phyloP scores from a whole-genome alignment of 2,888 invertebrate species.

The Steinernema scapterisci region DNA sequence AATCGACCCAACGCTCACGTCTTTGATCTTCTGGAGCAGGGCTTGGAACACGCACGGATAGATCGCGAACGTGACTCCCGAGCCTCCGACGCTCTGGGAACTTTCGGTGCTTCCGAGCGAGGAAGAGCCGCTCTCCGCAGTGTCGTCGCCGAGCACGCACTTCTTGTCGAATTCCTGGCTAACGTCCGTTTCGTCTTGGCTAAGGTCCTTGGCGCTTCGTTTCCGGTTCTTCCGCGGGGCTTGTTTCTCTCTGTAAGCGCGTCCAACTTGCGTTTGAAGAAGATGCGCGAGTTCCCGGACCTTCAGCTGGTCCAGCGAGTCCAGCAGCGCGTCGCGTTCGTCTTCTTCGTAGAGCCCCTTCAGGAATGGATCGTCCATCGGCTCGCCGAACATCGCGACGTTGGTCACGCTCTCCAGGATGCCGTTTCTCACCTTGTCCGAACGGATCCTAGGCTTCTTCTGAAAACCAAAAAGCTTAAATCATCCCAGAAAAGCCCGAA shows the following conservation, averaged over 20 bases:
- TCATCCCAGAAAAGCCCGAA: too few species aligned
- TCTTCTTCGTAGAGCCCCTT: background rate
- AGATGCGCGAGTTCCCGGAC: background rate
- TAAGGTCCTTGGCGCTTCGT: too few species aligned
- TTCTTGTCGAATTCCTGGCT: too few species aligned
- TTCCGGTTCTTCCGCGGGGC: background rate
- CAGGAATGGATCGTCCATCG: constrained; percentile 2
- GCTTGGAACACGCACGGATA: background rate
- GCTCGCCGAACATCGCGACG: constrained; percentile 3
- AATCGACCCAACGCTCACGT: background rate
- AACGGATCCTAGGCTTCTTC: background rate
- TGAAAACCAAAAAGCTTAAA: background rate
- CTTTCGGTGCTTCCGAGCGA: background rate
- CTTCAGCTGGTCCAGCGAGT: background rate
- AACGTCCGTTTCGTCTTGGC: too few species aligned
- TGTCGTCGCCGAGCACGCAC: too few species aligned
- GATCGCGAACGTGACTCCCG: background rate
- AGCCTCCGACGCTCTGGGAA: background rate
- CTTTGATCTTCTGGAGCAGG: background rate
- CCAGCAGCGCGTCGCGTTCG: background rate
- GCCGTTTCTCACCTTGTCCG: background rate
- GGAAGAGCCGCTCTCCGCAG: background rate
- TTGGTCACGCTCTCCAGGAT: background rate
- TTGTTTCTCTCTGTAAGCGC: background rate
- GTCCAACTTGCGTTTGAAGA: background rate